Conservation (phyloP, 2,888 invertebrate species). For the Latheticus oryzae region DNA sequence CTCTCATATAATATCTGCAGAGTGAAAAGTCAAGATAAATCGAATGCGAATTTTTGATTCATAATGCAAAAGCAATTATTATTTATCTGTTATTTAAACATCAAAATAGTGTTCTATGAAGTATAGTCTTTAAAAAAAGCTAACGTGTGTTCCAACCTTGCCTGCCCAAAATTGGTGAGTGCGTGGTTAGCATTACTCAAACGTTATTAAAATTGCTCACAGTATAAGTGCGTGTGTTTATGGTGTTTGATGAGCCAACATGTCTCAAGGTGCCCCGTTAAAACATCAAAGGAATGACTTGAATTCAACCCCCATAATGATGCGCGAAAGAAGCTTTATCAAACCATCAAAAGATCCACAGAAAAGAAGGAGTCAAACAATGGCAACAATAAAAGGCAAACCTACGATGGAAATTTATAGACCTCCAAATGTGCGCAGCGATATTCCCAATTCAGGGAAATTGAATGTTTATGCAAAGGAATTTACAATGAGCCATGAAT, state of each 20-base stretch:
- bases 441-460: conserved; percentile 65
- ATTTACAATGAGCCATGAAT: conserved; percentile 82
- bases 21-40: too few species aligned
- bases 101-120: neutral
- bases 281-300: conserved; percentile 65
- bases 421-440: conserved; percentile 75
- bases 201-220: conserved; percentile 47
- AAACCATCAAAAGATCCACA: conserved; percentile 68
- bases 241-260: conserved; percentile 34
- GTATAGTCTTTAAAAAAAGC: conserved; percentile 13
- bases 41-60: conserved; percentile 11
- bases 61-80: conserved; percentile 2
- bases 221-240: conserved; percentile 26
- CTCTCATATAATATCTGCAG: conserved; percentile 28
- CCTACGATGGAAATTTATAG: conserved; percentile 90
- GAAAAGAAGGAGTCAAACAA: conserved; percentile 80
- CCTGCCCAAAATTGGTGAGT: conserved; percentile 58
- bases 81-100: conserved; percentile 2
- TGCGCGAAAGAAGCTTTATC: conserved; percentile 78
- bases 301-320: conserved; percentile 67
- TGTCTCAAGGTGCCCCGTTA: conserved; percentile 53
- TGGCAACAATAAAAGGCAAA: conserved; percentile 75
- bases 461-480: conserved; percentile 91
- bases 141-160: conserved; percentile 54
- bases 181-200: conserved; percentile 59